Evolutionary conservation across 1,140 invertebrate species (phyloP).

Genomic region (Procambarus clarkii): DNA sequence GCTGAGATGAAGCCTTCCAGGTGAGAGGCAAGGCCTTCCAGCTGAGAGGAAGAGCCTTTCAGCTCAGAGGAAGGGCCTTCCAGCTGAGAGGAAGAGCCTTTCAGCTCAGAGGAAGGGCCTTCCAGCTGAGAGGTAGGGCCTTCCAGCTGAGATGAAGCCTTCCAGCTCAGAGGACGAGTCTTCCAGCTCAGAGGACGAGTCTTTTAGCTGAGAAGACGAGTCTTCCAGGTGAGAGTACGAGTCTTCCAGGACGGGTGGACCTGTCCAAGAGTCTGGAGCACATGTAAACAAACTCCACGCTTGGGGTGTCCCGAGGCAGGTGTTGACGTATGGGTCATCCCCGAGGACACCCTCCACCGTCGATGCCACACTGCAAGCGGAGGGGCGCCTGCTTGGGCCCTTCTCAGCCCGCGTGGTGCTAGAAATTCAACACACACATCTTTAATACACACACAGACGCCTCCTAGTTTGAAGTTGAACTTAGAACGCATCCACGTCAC

Average conservation of each 20-base stretch:
- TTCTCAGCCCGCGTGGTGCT: background rate
- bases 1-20: too few species aligned
- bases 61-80: too few species aligned
- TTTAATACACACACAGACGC: background rate
- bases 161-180: too few species aligned
- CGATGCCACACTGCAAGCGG: background rate
- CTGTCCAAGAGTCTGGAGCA: background rate
- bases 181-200: too few species aligned
- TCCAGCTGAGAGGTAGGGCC: too few species aligned
- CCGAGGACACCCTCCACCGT: background rate
- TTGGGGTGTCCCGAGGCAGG: background rate
- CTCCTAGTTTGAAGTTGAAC: slow-evolving; percentile 3
- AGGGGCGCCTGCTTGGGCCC: background rate
- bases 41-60: too few species aligned
- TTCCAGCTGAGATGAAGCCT: too few species aligned
- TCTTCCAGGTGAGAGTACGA: too few species aligned
- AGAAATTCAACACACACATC: background rate
- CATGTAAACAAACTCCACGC: slow-evolving; percentile 8
- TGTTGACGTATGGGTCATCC: background rate
- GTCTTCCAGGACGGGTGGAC: background rate
- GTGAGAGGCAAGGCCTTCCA: too few species aligned
- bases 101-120: too few species aligned
- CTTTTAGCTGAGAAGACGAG: too few species aligned
- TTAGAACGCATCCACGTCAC: slow-evolving; percentile 73
- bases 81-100: too few species aligned